Conservation (phyloP, 2,888 invertebrate species). For the Onthophagus sagittarius region DNA sequence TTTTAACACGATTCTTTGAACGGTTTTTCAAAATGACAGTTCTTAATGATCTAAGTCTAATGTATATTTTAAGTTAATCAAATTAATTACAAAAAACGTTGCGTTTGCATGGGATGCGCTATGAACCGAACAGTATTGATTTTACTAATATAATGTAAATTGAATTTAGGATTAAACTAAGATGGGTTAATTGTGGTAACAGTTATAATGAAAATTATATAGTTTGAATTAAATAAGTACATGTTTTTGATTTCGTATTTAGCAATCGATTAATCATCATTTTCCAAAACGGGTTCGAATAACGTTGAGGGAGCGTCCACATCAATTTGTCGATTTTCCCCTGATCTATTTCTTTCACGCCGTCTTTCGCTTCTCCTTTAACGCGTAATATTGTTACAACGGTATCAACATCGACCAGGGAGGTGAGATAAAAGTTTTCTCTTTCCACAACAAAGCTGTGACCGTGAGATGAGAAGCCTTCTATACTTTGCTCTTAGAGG, state of each 20-base stretch:
- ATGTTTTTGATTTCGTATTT: not conserved
- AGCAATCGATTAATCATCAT: not conserved
- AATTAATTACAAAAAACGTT: too few relatives aligned
- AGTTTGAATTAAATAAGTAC: not conserved
- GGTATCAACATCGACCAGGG: not conserved
- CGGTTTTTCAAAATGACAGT: too few relatives aligned
- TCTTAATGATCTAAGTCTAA: too few relatives aligned
- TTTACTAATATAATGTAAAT: not conserved
- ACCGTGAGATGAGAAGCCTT: not conserved
- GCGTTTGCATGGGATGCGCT: too few relatives aligned
- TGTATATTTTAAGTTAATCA: too few relatives aligned
- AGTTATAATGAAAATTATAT: not conserved
- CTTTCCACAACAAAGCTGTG: not conserved
- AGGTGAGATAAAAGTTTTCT: not conserved
- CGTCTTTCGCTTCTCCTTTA: too few relatives aligned
- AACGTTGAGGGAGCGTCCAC: not conserved
- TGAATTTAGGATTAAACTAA: not conserved
- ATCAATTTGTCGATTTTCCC: not conserved
- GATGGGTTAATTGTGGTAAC: not conserved
- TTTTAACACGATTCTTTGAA: too few relatives aligned
- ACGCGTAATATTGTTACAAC: not conserved
- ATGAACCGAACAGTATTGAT: not conserved
- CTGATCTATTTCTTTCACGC: not conserved
- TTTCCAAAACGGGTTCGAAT: not conserved
- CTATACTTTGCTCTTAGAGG: not conserved